Conservation (phyloP, 2,888 invertebrate genomes). For the Stratiomys singularior region DNA sequence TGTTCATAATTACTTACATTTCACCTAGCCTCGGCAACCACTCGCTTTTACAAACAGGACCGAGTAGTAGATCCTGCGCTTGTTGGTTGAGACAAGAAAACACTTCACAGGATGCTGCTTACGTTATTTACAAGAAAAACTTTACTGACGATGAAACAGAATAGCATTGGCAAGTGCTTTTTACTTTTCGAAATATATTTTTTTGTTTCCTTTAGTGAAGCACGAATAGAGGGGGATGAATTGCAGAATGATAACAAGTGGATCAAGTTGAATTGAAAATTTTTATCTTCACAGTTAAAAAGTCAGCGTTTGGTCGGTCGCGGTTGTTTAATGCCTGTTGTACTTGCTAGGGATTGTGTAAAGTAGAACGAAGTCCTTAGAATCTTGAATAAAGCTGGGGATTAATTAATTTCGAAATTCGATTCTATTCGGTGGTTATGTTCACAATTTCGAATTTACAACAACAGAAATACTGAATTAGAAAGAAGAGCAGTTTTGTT, state of each 20-base stretch:
- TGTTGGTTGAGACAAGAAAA: neutral
- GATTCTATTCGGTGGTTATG: no score
- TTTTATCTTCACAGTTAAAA: neutral
- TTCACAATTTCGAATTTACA: no score
- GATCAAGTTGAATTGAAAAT: neutral
- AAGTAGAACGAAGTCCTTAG: no score
- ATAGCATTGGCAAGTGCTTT: neutral
- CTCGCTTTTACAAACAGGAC: neutral
- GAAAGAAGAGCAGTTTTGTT: no score
- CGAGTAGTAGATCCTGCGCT: neutral
- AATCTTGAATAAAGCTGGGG: no score
- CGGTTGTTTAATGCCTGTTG: no score
- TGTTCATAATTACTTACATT: constrained; percentile 29
- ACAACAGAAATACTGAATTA: no score
- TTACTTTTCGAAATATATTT: neutral
- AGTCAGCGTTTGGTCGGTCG: neutral
- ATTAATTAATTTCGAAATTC: no score
- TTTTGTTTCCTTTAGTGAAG: neutral
- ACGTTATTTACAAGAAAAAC: constrained; percentile 10
- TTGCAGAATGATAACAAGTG: constrained; percentile 3
- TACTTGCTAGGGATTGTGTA: no score
- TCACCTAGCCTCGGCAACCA: constrained; percentile 4
- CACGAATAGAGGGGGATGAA: neutral
- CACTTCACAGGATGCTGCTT: constrained; percentile 16
- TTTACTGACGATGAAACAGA: neutral